Percentiles rank a stretch among this genome's conserved stretches.
These are phyloP conservation scores for Limnephilus marmoratus DNA, from an alignment of 2,888 invertebrate genomes.

Conservation along the genomic window DNA sequence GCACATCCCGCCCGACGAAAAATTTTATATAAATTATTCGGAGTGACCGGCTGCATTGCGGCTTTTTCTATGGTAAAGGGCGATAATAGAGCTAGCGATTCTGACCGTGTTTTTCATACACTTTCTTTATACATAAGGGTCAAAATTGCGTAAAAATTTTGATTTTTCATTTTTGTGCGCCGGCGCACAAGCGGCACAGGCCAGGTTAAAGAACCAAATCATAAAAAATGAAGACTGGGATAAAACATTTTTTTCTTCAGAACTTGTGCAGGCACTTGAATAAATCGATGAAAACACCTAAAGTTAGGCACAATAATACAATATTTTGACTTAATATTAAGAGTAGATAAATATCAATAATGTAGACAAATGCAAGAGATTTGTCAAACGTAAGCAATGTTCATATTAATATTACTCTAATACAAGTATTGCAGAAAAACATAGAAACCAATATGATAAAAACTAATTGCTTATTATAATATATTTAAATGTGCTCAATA, in stretches of 20 bases:
- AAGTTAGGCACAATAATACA: not conserved
- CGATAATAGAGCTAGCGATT: too few species aligned
- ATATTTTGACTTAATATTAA: not conserved
- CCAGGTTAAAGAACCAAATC: not conserved
- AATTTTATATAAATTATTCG: too few species aligned
- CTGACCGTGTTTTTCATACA: too few species aligned
- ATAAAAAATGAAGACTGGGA: not conserved
- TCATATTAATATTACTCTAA: not conserved
- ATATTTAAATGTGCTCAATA: not conserved
- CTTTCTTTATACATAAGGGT: too few species aligned
- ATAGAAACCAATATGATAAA: not conserved
- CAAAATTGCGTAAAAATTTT: too few species aligned
- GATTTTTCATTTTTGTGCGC: too few species aligned
- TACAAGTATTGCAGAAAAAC: not conserved
- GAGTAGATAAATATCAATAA: not conserved
- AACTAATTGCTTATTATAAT: too few species aligned
- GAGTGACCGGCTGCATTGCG: too few species aligned
- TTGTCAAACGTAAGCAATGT: not conserved
- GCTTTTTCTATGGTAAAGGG: too few species aligned
- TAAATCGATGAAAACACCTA: not conserved
- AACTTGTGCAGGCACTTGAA: not conserved
- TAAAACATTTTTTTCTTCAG: not conserved
- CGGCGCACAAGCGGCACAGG: too few species aligned
- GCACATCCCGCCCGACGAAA: too few species aligned
- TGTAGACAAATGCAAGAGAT: not conserved